A percentile compares a stretch with the other conserved stretches of the same genome.
Evolutionary conservation across 2,888 invertebrate species (phyloP).

Genomic region (Acanthoscelides obtectus): DNA sequence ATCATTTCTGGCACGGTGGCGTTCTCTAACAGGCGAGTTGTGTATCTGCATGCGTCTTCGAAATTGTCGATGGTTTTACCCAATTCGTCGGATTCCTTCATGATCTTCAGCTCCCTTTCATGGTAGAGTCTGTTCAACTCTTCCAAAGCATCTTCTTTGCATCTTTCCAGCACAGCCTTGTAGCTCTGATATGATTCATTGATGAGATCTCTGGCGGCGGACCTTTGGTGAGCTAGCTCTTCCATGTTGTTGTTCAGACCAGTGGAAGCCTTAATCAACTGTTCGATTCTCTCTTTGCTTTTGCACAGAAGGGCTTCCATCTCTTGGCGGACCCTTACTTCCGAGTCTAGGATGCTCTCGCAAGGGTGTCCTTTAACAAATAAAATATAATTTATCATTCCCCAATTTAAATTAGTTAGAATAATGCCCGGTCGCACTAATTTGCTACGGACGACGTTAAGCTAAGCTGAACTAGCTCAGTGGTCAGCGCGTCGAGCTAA

Average conservation of each 20-base stretch:
- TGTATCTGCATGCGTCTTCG: conserved; percentile 82
- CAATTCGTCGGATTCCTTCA: conserved; percentile 77
- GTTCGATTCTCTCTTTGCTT: conserved; percentile 68
- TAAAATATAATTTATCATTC: background rate
- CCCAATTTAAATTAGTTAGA: too few relatives aligned
- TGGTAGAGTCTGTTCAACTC: conserved; percentile 75
- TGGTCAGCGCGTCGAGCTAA: too few relatives aligned
- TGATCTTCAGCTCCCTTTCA: conserved; percentile 80
- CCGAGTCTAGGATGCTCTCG: conserved; percentile 76
- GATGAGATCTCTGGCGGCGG: conserved; percentile 78
- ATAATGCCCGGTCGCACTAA: too few relatives aligned
- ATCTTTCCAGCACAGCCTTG: conserved; percentile 75
- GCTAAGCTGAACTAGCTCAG: too few relatives aligned
- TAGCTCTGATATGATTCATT: conserved; percentile 75
- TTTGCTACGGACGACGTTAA: too few relatives aligned
- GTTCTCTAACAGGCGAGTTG: conserved; percentile 73
- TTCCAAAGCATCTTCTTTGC: conserved; percentile 69
- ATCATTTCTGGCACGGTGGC: conserved; percentile 84
- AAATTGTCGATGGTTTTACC: conserved; percentile 81
- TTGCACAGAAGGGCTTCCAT: conserved; percentile 69
- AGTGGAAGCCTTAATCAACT: conserved; percentile 71
- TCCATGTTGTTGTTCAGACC: conserved; percentile 75
- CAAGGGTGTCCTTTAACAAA: conserved; percentile 63
- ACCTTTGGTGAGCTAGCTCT: conserved; percentile 82
- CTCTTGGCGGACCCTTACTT: conserved; percentile 69